phyloP scores from a whole-genome alignment of 2,113 vertebrate species.

The Hippopotamus amphibius region DNA sequence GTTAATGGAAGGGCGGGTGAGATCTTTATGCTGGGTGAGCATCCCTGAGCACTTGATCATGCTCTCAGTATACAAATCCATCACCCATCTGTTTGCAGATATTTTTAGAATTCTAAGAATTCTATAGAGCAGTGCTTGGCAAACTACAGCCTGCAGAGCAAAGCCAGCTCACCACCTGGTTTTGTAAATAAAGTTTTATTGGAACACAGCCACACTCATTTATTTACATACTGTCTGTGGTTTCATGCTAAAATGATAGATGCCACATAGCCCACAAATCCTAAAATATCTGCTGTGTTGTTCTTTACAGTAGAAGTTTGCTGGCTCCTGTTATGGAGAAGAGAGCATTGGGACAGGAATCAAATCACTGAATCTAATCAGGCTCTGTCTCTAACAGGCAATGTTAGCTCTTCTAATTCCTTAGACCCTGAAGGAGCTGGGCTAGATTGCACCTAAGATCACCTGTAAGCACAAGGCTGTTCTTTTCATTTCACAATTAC shows the following conservation, averaged over 20 bases:
- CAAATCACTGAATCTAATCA: background rate
- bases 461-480: background rate
- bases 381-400: background rate
- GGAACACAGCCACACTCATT: background rate
- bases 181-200: constrained; percentile 63
- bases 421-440: background rate
- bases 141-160: background rate
- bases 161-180: constrained; percentile 31
- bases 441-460: background rate
- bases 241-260: background rate
- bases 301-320: background rate
- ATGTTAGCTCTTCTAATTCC: background rate
- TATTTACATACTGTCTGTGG: background rate
- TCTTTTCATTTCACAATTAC: background rate
- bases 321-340: background rate
- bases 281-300: background rate
- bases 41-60: background rate
- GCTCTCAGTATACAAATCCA: background rate
- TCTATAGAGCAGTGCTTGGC: constrained; percentile 24
- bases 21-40: background rate
- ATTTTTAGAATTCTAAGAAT: background rate
- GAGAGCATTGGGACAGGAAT: background rate
- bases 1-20: background rate
- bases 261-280: background rate
- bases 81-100: background rate